Base-by-base conservation (phyloP, 2,888 invertebrate species). In the Heliconius hortense region DNA sequence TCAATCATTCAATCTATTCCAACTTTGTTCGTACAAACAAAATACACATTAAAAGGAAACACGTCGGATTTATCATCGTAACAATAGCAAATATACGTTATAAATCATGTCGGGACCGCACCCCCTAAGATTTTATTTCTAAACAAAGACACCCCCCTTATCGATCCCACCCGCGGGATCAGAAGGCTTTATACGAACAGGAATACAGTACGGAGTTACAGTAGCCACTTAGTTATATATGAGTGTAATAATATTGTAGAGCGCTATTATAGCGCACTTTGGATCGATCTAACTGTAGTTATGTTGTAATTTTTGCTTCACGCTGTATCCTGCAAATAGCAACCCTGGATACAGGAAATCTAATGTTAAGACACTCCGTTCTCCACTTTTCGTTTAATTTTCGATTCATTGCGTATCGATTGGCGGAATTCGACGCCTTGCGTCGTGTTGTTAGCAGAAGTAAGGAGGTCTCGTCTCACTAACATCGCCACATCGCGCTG, bases 51-150 rank as follows among this genome's bases (percentile, higher is more conserved):
- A 39, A 8, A 71, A 71, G 39, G 18, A 35, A 60, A 43, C 60
- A 71, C 35, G 43, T 43, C n/a, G n/a, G 68, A 77, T 72, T 74
- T 77, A 59, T 74, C 72, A 72, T 64, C 15, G 72, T 72, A 70
- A 64, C 63, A 69, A 69, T 28, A 74, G 26, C 59, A 35, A 63
- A 69, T 64, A 66, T 70, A 73, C 48, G 71, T 77, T 77, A 79
- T 75, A 80, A 80, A 80, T 79, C 78, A 79, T 73, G 75, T 68
- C 76, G 53, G 56, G 76, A 78, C 89, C 90, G 89, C 90, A 87
- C 91, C 91, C 91, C 84, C 88, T 84, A 89, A 90, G 91, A 90
- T 90, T 91, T 90, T 90, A 88, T 91, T 89, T 90, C 87, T 90
- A 91, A 92, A 92, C 91, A 91, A 91, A 90, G 90, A 90, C 86